phyloP scores from a whole-genome alignment of 2,888 invertebrate species.

The Thyatira batis region DNA sequence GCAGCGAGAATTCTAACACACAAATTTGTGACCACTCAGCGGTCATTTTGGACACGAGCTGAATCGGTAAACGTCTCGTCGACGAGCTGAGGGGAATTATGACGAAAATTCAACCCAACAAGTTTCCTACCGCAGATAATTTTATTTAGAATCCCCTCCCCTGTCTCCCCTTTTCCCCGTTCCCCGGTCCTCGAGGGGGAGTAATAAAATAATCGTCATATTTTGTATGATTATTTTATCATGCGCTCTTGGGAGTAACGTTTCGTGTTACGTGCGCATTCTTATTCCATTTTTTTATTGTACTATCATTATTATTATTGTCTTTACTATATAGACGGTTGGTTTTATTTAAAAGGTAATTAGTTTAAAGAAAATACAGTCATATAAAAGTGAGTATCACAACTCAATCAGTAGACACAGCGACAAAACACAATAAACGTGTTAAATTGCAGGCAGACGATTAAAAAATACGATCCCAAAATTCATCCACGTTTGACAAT shows the following conservation, averaged over 20 bases:
- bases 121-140: slow-evolving; percentile 52
- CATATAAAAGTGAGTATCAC: slow-evolving; percentile 22
- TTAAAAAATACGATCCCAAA: slow-evolving; percentile 21
- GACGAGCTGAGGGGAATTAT: slow-evolving; percentile 36
- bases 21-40: slow-evolving; percentile 45
- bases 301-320: no score
- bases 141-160: slow-evolving; percentile 50
- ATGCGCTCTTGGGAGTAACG: slow-evolving; percentile 34
- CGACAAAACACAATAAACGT: slow-evolving; percentile 6
- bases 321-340: no score
- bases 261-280: slow-evolving; percentile 10
- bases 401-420: neutral
- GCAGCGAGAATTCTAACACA: slow-evolving; percentile 41
- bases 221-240: slow-evolving; percentile 45
- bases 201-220: slow-evolving; percentile 67
- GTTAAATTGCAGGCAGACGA: slow-evolving; percentile 13
- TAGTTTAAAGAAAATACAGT: no score
- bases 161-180: slow-evolving; percentile 32
- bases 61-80: slow-evolving; percentile 39
- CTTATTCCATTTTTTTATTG: no score
- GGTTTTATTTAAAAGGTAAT: no score
- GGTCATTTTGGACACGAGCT: slow-evolving; percentile 50
- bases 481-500: slow-evolving; percentile 58
- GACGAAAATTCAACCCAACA: slow-evolving; percentile 59
- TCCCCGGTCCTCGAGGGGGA: slow-evolving; percentile 31